phyloP scores from a whole-genome alignment of 2,797 vertebrate species.

The Scolopax rusticola region DNA sequence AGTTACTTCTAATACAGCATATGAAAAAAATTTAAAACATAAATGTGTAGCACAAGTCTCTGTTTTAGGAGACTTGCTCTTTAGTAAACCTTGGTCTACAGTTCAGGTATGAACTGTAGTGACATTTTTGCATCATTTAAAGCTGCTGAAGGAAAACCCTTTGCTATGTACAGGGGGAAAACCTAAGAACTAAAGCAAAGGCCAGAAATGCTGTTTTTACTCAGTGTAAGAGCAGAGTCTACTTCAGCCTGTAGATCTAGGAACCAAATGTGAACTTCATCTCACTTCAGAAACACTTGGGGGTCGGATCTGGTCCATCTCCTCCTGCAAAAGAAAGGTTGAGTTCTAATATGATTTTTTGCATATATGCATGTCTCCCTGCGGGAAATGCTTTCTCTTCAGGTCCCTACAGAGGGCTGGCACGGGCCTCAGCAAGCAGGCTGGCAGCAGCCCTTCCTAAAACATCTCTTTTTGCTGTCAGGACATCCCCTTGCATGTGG shows the following conservation, averaged over 20 bases:
- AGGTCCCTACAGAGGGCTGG: accelerated
- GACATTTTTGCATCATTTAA: background rate
- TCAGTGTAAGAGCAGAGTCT: background rate
- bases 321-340: background rate
- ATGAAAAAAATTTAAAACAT: background rate
- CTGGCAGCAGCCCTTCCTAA: background rate
- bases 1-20: background rate
- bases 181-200: background rate
- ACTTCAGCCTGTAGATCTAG: background rate
- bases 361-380: accelerated
- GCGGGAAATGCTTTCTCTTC: background rate
- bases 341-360: background rate
- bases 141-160: background rate
- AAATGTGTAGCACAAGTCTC: background rate
- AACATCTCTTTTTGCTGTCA: background rate
- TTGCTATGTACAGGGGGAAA: background rate
- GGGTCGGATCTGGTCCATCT: background rate
- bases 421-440: background rate
- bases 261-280: background rate
- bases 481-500: accelerated
- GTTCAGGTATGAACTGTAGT: background rate
- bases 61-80: background rate
- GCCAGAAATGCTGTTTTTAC: background rate
- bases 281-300: background rate
- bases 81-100: background rate